Evolutionary conservation across 2,888 invertebrate species (phyloP).

Genomic region (Herminia tarsipennalis): DNA sequence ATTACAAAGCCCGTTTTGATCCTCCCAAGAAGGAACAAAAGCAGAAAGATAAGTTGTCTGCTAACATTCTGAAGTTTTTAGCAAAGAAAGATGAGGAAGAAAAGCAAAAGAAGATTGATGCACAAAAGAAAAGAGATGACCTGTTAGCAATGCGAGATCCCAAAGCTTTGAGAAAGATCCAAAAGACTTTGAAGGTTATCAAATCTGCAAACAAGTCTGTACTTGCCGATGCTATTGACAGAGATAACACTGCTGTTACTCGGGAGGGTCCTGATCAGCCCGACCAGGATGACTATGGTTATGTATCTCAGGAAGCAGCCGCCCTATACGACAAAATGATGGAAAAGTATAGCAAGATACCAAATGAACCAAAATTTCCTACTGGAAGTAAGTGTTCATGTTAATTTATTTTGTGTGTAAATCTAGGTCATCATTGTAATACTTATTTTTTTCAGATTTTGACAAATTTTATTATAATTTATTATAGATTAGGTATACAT

Average conservation of each 20-base stretch:
- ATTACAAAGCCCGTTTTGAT: slow-evolving; percentile 92
- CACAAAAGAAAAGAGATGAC: slow-evolving; percentile 88
- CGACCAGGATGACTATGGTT: slow-evolving; percentile 96
- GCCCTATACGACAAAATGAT: slow-evolving; percentile 94
- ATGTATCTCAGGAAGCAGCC: slow-evolving; percentile 93
- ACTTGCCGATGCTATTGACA: slow-evolving; percentile 92
- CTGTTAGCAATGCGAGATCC: slow-evolving; percentile 88
- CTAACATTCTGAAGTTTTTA: slow-evolving; percentile 93
- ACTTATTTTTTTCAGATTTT: neutral
- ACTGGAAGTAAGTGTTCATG: slow-evolving; percentile 65
- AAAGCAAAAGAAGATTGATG: slow-evolving; percentile 86
- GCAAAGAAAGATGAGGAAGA: slow-evolving; percentile 94
- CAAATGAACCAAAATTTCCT: slow-evolving; percentile 90
- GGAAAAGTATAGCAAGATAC: slow-evolving; percentile 91
- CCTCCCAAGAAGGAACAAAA: slow-evolving; percentile 93
- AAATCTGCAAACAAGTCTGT: slow-evolving; percentile 96
- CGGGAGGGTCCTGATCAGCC: slow-evolving; percentile 91
- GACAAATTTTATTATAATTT: neutral
- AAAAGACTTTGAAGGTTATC: slow-evolving; percentile 93
- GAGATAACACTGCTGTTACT: slow-evolving; percentile 91
- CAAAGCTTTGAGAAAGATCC: slow-evolving; percentile 90
- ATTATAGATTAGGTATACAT: no score
- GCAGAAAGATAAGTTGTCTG: slow-evolving; percentile 88
- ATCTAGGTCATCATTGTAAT: no score
- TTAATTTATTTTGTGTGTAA: neutral